Conservation (phyloP, 2,888 invertebrate genomes). For the Toxonevra muliebris region DNA sequence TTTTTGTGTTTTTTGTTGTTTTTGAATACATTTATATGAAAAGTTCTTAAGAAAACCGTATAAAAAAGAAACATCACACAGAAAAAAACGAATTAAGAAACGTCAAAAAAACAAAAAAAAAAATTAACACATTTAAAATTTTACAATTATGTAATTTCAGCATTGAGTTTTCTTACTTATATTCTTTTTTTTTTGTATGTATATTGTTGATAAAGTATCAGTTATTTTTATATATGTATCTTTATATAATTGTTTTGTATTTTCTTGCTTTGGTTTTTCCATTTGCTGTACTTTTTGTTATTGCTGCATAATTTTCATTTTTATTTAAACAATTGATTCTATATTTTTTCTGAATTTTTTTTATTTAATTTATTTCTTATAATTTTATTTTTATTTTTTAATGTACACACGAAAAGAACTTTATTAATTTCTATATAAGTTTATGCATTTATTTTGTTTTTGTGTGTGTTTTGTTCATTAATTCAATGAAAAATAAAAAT, state of each 20-base stretch:
- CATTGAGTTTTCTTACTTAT: too few relatives aligned
- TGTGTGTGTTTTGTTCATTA: neutral
- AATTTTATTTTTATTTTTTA: neutral
- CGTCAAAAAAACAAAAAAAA: too few relatives aligned
- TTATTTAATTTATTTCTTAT: slow-evolving; percentile 22
- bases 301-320: slow-evolving; percentile 27
- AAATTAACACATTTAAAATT: too few relatives aligned
- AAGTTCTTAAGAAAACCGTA: too few relatives aligned
- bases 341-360: slow-evolving; percentile 17
- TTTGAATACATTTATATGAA: slow-evolving; percentile 13
- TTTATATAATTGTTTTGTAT: slow-evolving; percentile 18
- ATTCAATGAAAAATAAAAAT: too few relatives aligned
- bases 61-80: too few relatives aligned
- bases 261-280: slow-evolving; percentile 12
- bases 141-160: too few relatives aligned
- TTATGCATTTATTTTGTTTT: slow-evolving; percentile 11
- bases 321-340: slow-evolving; percentile 20
- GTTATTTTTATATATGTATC: slow-evolving; percentile 24
- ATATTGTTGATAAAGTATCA: slow-evolving; percentile 5
- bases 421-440: slow-evolving; percentile 24
- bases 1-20: slow-evolving; percentile 5
- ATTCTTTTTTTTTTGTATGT: too few relatives aligned
- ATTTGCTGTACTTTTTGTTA: slow-evolving; percentile 21
- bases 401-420: neutral
- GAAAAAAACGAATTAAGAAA: too few relatives aligned